Percentiles rank a stretch among this genome's conserved stretches.
Conservation (phyloP, 2,113 vertebrate species). For the Hypanus sabinus region DNA sequence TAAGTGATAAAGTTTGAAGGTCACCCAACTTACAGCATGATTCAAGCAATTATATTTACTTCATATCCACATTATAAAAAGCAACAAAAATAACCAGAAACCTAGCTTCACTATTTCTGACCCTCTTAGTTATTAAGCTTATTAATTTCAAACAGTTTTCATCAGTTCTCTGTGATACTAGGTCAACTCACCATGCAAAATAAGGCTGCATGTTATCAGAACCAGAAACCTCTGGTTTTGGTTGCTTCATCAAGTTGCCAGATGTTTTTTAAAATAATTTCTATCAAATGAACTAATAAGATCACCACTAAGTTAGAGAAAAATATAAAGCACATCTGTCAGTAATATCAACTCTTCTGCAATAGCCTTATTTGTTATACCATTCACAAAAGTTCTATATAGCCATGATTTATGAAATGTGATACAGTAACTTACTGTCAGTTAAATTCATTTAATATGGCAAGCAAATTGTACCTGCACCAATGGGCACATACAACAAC, state of each 20-base stretch:
- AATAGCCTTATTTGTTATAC: conserved; percentile 55
- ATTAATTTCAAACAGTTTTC: conserved; percentile 46
- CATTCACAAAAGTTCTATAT: conserved; percentile 56
- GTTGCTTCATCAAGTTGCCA: conserved; percentile 50
- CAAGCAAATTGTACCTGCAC: conserved; percentile 43
- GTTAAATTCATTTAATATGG: conserved; percentile 48
- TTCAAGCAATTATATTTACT: conserved; percentile 40
- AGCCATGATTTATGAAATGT: conserved; percentile 52
- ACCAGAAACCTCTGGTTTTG: conserved; percentile 44
- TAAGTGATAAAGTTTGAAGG: neutral
- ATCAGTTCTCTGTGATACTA: conserved; percentile 47
- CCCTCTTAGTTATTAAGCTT: conserved; percentile 35
- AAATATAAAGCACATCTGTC: conserved; percentile 56
- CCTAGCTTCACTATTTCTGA: neutral
- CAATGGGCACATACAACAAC: neutral
- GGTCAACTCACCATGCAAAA: conserved; percentile 44
- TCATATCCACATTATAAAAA: neutral
- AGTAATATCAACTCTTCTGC: conserved; percentile 51
- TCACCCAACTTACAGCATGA: conserved; percentile 30
- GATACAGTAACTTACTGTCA: conserved; percentile 49
- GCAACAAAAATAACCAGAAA: neutral
- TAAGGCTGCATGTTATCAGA: conserved; percentile 44
- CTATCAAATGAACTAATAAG: conserved; percentile 60
- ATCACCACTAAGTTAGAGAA: conserved; percentile 56
- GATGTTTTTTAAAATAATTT: conserved; percentile 55